Percentiles rank a stretch among this genome's conserved stretches.
Conservation (phyloP, 2,888 invertebrate genomes). For the Eristalinus aeneus region DNA sequence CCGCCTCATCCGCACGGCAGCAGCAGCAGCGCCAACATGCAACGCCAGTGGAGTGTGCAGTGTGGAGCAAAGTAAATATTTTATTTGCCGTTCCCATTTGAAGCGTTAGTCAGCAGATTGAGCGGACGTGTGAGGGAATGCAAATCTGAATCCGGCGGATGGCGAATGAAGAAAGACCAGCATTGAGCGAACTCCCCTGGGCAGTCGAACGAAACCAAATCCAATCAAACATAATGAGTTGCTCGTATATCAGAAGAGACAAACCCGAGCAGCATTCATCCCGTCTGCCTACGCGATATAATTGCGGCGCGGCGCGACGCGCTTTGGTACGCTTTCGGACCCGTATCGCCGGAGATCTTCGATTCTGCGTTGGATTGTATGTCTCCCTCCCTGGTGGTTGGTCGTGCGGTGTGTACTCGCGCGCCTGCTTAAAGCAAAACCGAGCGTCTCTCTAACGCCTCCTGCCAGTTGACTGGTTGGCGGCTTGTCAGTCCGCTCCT, state of each 20-base stretch:
- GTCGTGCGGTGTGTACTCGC: neutral
- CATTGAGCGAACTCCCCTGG: slow-evolving; percentile 46
- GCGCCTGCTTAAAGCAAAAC: slow-evolving; percentile 31
- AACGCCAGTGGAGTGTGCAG: slow-evolving; percentile 22
- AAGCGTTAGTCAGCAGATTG: slow-evolving; percentile 71
- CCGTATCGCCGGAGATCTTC: slow-evolving; percentile 60
- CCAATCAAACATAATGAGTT: slow-evolving; percentile 63
- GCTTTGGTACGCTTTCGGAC: slow-evolving; percentile 27
- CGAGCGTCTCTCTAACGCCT: slow-evolving; percentile 54
- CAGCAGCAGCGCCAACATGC: slow-evolving; percentile 28
- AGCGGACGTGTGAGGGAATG: slow-evolving; percentile 70
- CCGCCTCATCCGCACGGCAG: slow-evolving; percentile 42
- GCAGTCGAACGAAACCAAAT: slow-evolving; percentile 50
- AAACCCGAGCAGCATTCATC: slow-evolving; percentile 49
- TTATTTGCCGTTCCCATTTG: slow-evolving; percentile 71
- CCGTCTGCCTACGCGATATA: slow-evolving; percentile 67
- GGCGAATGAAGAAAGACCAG: slow-evolving; percentile 1
- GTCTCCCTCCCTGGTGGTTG: slow-evolving; percentile 20
- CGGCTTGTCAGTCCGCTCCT: slow-evolving; percentile 28
- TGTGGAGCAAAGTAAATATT: slow-evolving; percentile 59
- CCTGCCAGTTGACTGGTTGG: slow-evolving; percentile 33
- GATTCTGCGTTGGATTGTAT: slow-evolving; percentile 66
- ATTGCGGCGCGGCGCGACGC: slow-evolving; percentile 55
- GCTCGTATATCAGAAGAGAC: slow-evolving; percentile 48
- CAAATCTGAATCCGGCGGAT: slow-evolving; percentile 41